Evolutionary conservation across 1,140 invertebrate species (phyloP).

Genomic region (Sminthurides bifidus): DNA sequence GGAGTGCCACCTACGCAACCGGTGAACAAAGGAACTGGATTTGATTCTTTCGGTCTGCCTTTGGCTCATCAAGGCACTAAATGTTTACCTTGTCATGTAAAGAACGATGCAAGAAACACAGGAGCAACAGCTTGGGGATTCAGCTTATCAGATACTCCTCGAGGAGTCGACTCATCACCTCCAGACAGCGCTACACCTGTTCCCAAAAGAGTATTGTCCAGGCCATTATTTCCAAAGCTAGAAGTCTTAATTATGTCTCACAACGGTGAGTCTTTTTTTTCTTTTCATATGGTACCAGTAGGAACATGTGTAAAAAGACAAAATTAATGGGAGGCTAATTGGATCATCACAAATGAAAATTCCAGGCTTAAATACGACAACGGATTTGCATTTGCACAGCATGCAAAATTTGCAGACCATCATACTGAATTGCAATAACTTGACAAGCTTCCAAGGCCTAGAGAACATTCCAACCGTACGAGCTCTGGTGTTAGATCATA

Average conservation of each 20-base stretch:
- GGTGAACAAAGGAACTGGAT: constrained; percentile 3
- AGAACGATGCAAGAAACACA: constrained; percentile 1
- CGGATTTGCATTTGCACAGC: constrained; percentile 18
- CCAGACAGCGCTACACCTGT: background rate
- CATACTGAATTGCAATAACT: constrained; percentile 22
- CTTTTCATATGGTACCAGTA: background rate
- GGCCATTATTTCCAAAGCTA: constrained; percentile 15
- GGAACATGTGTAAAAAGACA: background rate
- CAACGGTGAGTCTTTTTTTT: constrained; percentile 14
- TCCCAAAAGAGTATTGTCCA: background rate
- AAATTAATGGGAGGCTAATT: too few species aligned
- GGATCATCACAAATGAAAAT: background rate
- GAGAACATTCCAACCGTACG: constrained; percentile 13
- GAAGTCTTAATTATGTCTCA: constrained; percentile 26
- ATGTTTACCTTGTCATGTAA: background rate
- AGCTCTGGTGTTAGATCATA: constrained; percentile 22
- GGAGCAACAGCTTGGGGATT: constrained; percentile 3
- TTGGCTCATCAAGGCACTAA: background rate
- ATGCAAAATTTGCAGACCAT: constrained; percentile 19
- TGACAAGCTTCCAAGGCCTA: constrained; percentile 10
- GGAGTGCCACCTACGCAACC: background rate
- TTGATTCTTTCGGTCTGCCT: constrained; percentile 4
- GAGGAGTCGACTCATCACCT: background rate
- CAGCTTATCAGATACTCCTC: background rate
- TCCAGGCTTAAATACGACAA: constrained; percentile 5